phyloP scores from a whole-genome alignment of 2,888 invertebrate genomes.

The Asteroscopus sphinx region DNA sequence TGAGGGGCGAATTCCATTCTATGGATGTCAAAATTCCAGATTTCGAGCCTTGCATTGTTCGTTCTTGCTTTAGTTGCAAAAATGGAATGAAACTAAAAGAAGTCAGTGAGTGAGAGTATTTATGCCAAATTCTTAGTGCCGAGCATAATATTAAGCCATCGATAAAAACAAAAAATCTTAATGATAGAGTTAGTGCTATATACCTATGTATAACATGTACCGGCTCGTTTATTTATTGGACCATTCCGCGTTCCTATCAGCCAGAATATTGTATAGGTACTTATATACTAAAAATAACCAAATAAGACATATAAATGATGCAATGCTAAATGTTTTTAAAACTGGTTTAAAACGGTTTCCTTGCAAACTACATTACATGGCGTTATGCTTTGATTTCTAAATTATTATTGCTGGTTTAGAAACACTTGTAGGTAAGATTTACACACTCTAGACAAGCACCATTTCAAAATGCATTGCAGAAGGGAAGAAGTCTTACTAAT shows the following conservation, averaged over 20 bases:
- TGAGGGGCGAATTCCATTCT: slow-evolving; percentile 50
- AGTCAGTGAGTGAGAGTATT: too few relatives aligned
- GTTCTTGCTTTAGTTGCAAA: slow-evolving; percentile 21
- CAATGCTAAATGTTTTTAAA: slow-evolving; percentile 38
- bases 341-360: slow-evolving; percentile 32
- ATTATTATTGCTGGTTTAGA: slow-evolving; percentile 33
- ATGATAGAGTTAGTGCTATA: too few relatives aligned
- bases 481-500: neutral
- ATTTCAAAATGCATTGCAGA: slow-evolving; percentile 6
- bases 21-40: slow-evolving; percentile 42
- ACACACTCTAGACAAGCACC: too few relatives aligned
- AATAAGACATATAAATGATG: slow-evolving; percentile 21
- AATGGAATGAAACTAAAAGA: slow-evolving; percentile 11
- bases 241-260: neutral
- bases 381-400: slow-evolving; percentile 41
- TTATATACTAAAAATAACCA: neutral
- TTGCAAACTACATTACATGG: slow-evolving; percentile 26
- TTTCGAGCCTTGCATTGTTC: slow-evolving; percentile 27
- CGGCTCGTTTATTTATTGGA: too few relatives aligned
- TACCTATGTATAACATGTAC: too few relatives aligned
- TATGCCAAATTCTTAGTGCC: too few relatives aligned
- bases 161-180: too few relatives aligned
- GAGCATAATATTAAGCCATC: too few relatives aligned
- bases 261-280: too few relatives aligned
- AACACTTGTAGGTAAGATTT: slow-evolving; percentile 20